Base-by-base conservation (phyloP, 2,797 vertebrate genomes). In the Galagoides demidoff region DNA sequence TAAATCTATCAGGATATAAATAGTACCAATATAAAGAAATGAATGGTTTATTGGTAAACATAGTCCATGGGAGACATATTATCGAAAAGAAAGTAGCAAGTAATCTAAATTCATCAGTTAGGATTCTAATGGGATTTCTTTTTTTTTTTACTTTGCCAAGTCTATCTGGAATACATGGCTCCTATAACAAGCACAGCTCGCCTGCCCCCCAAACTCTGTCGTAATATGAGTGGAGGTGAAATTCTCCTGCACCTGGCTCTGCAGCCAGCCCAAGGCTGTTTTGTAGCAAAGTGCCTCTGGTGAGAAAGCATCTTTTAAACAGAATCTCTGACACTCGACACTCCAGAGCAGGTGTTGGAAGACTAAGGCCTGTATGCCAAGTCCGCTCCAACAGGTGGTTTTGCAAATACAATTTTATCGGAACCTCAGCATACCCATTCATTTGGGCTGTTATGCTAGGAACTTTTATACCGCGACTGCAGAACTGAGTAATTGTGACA, bases 191-290 rank as follows among this genome's bases (percentile, higher is more conserved):
- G 7, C 17, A 23, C 11, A 29, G 5, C 27, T 76, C 29, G 3
- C 31, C 23, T 4, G 25, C 14, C 8, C 13, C 4, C 16, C 0
- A 2, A 13, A 5, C 23, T 14, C 63, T 25, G 0, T 19, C 22
- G 14, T 3, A 49, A 49, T 49, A 49, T 49, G 49, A 49, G 49
- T 14, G 14, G 1, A 49, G 66, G n/a, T 9, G 39, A 4, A 7
- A 3, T 39, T 59, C n/a, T 25, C 49, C 14, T 11, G 39, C 9
- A 14, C 29, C 14, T 9, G 11, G 22, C 27, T 14, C 7, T 14
- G 11, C 3, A 34, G 61, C 31, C 19, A 5, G 31, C 25, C 20
- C 11, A 27, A 57, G 8, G 37, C 10, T 6, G 7, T 29, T 70
- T 22, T 16, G 3, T n/a, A 39, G 9, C 12, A 13, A 9, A n/a